phyloP scores from a whole-genome alignment of 2,113 vertebrate species.

The Sinocyclocheilus anophthalmus region DNA sequence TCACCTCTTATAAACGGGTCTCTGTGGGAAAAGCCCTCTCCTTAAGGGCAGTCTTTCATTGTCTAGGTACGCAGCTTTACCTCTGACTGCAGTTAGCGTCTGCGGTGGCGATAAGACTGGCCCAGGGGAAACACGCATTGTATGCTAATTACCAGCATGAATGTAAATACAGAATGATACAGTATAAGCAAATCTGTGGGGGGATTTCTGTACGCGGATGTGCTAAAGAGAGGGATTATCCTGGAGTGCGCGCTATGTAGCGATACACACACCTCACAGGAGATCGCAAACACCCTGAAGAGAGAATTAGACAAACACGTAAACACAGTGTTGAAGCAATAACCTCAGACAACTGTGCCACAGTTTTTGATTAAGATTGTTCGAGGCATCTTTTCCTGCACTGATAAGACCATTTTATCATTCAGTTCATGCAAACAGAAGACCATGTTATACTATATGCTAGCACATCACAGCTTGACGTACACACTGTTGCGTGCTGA shows the following conservation, averaged over 20 bases:
- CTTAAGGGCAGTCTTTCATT: constrained; percentile 18
- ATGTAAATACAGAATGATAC: constrained; percentile 34
- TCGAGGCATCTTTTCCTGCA: not conserved
- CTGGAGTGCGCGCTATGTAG: not conserved
- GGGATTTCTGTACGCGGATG: constrained; percentile 33
- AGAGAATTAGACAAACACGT: constrained; percentile 21
- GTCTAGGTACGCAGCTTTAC: constrained; percentile 28
- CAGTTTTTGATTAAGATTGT: not conserved
- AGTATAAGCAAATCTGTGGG: not conserved
- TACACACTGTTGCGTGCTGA: not conserved
- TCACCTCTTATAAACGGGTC: constrained; percentile 26
- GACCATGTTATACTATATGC: not conserved
- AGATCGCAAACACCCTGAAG: not conserved
- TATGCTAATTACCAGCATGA: constrained; percentile 41
- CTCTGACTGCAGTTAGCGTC: constrained; percentile 8
- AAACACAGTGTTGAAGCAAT: not conserved
- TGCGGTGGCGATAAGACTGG: constrained; percentile 16
- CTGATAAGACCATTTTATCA: constrained; percentile 1
- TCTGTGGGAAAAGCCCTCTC: not conserved
- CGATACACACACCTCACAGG: not conserved
- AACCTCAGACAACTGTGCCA: constrained; percentile 3
- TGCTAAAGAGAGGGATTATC: constrained; percentile 45
- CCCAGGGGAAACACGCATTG: not conserved
- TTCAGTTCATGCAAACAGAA: not conserved
- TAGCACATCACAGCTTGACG: not conserved